Percentiles rank a stretch among this genome's conserved stretches.
phyloP scores from a whole-genome alignment of 2,113 vertebrate genomes.

The Anser cygnoides region DNA sequence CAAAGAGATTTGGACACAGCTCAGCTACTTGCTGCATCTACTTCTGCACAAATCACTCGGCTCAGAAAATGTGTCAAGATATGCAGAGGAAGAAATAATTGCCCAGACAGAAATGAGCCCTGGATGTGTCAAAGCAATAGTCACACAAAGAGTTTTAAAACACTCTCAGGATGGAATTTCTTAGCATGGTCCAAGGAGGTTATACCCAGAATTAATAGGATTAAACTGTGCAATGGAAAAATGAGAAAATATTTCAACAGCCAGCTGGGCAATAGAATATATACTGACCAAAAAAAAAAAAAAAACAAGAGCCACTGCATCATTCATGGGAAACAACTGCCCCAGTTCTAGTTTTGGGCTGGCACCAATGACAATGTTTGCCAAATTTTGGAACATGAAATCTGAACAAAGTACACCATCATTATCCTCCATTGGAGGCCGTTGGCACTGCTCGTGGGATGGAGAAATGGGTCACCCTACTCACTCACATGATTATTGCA shows the following conservation, averaged over 20 bases:
- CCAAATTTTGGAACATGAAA: not conserved
- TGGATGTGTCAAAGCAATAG: not conserved
- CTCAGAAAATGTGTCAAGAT: not conserved
- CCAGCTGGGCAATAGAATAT: not conserved
- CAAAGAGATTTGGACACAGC: not conserved
- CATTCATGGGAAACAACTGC: not conserved
- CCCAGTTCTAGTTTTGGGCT: not conserved
- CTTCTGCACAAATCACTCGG: not conserved
- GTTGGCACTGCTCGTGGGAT: not conserved
- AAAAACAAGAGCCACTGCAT: not conserved
- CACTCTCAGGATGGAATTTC: not conserved
- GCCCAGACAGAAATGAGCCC: not conserved
- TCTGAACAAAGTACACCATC: not conserved
- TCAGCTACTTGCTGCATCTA: not conserved
- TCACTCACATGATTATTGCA: not conserved
- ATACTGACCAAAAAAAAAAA: not conserved
- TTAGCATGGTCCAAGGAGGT: not conserved
- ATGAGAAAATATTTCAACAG: not conserved
- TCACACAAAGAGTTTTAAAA: not conserved
- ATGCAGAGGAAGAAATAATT: not conserved
- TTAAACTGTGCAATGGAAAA: not conserved
- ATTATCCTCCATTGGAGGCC: not conserved
- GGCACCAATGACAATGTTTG: not conserved
- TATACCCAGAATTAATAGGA: not conserved
- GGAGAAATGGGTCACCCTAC: accelerated